Percentiles rank a stretch among this genome's conserved stretches.
These are phyloP conservation scores for Phoxinus dragarum DNA, from an alignment of 2,797 vertebrate species.

Conservation along the genomic window DNA sequence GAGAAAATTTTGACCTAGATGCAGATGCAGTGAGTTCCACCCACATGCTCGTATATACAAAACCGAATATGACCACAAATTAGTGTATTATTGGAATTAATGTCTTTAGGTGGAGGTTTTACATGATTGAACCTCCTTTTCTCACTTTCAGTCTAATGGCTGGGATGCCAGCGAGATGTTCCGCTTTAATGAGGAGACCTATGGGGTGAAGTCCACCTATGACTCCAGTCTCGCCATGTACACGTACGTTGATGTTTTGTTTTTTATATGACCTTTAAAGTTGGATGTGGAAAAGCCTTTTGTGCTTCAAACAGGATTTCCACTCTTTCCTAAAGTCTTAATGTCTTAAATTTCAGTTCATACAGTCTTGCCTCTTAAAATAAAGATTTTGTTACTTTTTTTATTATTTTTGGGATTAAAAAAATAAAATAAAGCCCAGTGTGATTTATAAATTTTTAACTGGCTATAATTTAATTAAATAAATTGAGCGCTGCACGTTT, in stretches of 20 bases:
- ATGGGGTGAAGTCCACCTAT: constrained; percentile 92
- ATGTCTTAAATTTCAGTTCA: background rate
- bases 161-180: constrained; percentile 98
- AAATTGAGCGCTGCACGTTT: background rate
- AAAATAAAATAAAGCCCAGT: background rate
- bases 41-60: background rate
- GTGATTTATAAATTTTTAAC: background rate
- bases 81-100: background rate
- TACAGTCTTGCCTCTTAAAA: background rate
- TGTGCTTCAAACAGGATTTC: background rate
- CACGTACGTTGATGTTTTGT: constrained; percentile 79
- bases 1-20: constrained; percentile 90
- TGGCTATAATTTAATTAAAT: background rate
- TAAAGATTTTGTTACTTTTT: too few species aligned
- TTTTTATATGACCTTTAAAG: background rate
- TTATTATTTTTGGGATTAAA: background rate
- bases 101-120: background rate
- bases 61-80: background rate
- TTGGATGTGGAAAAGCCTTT: background rate
- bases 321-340: background rate
- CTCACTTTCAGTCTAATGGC: constrained; percentile 84
- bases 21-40: constrained; percentile 83
- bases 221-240: constrained; percentile 93
- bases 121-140: background rate
- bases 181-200: constrained; percentile 91